Conservation (phyloP, 2,888 invertebrate genomes). For the Drosophila macrospina region DNA sequence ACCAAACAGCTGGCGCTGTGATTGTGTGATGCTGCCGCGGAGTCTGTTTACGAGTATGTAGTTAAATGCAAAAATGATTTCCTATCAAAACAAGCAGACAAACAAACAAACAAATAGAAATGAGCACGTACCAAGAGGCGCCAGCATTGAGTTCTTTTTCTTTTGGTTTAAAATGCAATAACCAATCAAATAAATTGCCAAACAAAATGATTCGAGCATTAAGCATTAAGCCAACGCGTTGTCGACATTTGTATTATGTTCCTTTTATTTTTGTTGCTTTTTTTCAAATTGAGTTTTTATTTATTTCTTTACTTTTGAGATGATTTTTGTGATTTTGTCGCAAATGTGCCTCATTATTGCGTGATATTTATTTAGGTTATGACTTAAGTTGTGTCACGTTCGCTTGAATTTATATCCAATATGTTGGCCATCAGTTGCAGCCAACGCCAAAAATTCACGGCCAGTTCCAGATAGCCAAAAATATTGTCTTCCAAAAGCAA, state of each 20-base stretch:
- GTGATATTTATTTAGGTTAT: slow-evolving; percentile 80
- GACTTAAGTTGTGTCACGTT: slow-evolving; percentile 80
- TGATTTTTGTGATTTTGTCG: slow-evolving; percentile 58
- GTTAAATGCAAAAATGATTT: slow-evolving; percentile 82
- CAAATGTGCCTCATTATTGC: slow-evolving; percentile 77
- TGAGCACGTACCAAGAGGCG: slow-evolving; percentile 66
- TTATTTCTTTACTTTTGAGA: slow-evolving; percentile 6
- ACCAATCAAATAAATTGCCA: slow-evolving; percentile 79
- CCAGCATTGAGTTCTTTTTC: slow-evolving; percentile 37
- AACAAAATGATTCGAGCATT: slow-evolving; percentile 77
- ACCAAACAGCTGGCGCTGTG: slow-evolving; percentile 41
- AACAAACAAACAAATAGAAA: slow-evolving; percentile 23
- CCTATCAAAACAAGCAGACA: slow-evolving; percentile 73
- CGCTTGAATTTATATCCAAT: slow-evolving; percentile 77
- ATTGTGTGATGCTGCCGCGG: slow-evolving; percentile 37
- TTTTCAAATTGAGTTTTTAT: slow-evolving; percentile 20
- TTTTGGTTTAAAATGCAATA: slow-evolving; percentile 79
- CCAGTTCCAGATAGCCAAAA: slow-evolving; percentile 37
- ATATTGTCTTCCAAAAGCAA: slow-evolving; percentile 4
- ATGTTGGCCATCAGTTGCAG: slow-evolving; percentile 66
- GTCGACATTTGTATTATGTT: slow-evolving; percentile 49
- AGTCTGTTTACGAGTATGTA: slow-evolving; percentile 67
- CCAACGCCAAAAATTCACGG: slow-evolving; percentile 62
- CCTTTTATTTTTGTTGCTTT: slow-evolving; percentile 9
- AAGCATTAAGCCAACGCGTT: slow-evolving; percentile 69